These are phyloP conservation scores for Cryptus viduatorius DNA, from an alignment of 2,888 invertebrate genomes.

Conservation along the genomic window DNA sequence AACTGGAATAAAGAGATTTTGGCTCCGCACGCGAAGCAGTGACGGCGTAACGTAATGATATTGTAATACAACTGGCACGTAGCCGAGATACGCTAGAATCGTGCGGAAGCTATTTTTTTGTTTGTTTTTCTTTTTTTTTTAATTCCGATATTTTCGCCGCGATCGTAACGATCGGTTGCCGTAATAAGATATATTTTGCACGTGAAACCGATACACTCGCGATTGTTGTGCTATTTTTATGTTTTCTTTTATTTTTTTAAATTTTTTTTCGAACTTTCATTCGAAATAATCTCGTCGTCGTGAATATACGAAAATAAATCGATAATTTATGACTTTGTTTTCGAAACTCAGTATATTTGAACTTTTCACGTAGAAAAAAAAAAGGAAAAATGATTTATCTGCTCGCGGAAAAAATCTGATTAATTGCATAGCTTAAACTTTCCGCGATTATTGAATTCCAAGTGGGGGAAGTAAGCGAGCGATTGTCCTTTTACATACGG, in stretches of 20 bases:
- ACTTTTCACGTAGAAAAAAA: neutral
- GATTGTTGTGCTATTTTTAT: neutral
- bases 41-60: constrained; percentile 51
- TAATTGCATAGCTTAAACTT: neutral
- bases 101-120: neutral
- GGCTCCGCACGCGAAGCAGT: constrained; percentile 45
- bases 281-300: neutral
- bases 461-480: neutral
- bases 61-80: constrained; percentile 51
- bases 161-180: constrained; percentile 43
- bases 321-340: constrained; percentile 13
- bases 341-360: neutral
- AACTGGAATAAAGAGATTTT: neutral
- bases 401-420: neutral
- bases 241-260: neutral
- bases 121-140: neutral
- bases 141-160: neutral
- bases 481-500: too few relatives aligned
- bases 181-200: constrained; percentile 50
- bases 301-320: neutral
- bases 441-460: neutral
- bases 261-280: neutral
- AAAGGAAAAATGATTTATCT: neutral
- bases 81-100: constrained; percentile 40
- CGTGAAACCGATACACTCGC: constrained; percentile 46